Percentiles rank a stretch among this genome's conserved stretches.
Evolutionary conservation across 2,888 invertebrate genomes (phyloP).

Genomic region (Atrina japonica): DNA sequence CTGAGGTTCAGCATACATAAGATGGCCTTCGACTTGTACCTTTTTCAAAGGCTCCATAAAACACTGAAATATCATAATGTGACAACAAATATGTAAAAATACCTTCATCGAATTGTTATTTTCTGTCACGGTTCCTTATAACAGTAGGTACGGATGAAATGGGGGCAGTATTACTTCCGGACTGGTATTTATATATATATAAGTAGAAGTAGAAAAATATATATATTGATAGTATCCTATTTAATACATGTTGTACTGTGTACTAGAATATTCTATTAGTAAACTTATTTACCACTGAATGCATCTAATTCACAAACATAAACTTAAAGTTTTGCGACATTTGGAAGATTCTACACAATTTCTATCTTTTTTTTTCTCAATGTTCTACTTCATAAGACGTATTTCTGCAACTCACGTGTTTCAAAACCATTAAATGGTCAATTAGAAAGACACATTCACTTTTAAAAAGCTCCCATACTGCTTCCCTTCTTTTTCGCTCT

Average conservation of each 20-base stretch:
- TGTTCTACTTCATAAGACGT: no score
- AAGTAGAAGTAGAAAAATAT: no score
- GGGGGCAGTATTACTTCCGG: no score
- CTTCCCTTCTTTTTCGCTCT: slow-evolving; percentile 82
- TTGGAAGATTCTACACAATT: no score
- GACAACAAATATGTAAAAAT: neutral
- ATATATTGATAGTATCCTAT: no score
- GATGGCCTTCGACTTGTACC: slow-evolving; percentile 85
- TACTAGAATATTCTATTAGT: no score
- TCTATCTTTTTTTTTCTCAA: no score
- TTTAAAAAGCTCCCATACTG: slow-evolving; percentile 85
- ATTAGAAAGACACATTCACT: slow-evolving; percentile 84
- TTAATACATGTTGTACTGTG: no score
- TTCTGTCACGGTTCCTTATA: neutral
- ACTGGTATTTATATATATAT: no score
- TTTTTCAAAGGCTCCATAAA: slow-evolving; percentile 86
- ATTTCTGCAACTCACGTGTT: slow-evolving; percentile 84
- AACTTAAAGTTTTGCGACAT: no score
- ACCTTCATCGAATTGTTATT: neutral
- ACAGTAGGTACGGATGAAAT: neutral
- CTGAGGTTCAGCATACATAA: slow-evolving; percentile 85
- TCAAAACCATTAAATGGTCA: slow-evolving; percentile 85
- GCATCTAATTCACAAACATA: no score
- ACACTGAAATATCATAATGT: slow-evolving; percentile 80
- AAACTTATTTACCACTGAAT: no score